Evolutionary conservation across 1,140 invertebrate species (phyloP).

Genomic region (Macrosteles quadrilineatus): DNA sequence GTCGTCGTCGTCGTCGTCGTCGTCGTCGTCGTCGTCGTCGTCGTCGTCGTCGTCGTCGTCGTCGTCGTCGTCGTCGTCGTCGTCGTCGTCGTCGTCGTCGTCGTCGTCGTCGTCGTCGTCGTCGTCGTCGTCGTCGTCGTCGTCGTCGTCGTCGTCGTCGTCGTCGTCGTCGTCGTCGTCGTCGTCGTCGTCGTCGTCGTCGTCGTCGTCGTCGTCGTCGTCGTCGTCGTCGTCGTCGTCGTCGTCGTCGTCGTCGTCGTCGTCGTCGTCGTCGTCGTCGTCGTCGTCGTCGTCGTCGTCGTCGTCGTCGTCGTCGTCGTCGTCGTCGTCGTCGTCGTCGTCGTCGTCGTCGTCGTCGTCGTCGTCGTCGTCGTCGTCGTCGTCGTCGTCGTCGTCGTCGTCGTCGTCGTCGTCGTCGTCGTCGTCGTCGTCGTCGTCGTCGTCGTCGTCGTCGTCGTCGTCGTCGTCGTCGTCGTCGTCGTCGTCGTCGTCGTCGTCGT

Average conservation of each 20-base stretch:
- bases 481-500: constrained; percentile 1
- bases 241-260: constrained; percentile 52
- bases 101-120: constrained; percentile 44
- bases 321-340: background rate
- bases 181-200: constrained; percentile 32
- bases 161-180: constrained; percentile 33
- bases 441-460: background rate
- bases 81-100: background rate
- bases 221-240: constrained; percentile 48
- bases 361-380: background rate
- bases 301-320: background rate
- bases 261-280: constrained; percentile 41
- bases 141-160: constrained; percentile 27
- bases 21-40: background rate
- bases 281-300: background rate
- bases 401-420: background rate
- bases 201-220: constrained; percentile 42
- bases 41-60: background rate
- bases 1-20: background rate
- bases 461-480: background rate
- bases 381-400: background rate
- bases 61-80: background rate
- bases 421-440: background rate
- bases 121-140: constrained; percentile 53
- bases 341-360: background rate